A percentile compares a stretch with the other conserved stretches of the same genome.
Evolutionary conservation across 2,888 invertebrate genomes (phyloP).

Genomic region (Pecten maximus): DNA sequence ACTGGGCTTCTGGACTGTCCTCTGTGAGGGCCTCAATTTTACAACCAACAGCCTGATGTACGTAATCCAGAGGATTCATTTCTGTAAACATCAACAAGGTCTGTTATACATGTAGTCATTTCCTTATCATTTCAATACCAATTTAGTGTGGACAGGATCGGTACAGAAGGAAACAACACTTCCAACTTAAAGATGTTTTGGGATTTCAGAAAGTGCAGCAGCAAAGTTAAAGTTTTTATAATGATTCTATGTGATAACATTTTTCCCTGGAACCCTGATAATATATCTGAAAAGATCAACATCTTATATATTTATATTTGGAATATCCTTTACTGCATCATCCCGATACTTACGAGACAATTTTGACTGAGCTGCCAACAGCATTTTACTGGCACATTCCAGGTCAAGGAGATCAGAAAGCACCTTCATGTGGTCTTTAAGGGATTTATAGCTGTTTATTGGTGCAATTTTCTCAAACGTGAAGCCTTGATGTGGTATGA

Average conservation of each 20-base stretch:
- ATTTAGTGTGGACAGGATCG: too few species aligned
- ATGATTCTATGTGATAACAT: too few species aligned
- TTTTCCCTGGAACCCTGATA: too few species aligned
- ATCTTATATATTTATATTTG: too few species aligned
- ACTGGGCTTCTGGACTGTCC: conserved; percentile 82
- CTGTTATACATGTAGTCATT: too few species aligned
- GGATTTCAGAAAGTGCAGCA: too few species aligned
- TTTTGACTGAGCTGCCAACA: conserved; percentile 81
- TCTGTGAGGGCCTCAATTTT: conserved; percentile 81
- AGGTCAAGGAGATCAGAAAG: conserved; percentile 82
- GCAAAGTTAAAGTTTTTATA: too few species aligned
- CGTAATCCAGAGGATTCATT: conserved; percentile 83
- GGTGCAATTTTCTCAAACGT: conserved; percentile 82
- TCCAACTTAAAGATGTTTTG: too few species aligned
- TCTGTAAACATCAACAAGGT: conserved; percentile 68
- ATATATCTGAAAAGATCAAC: too few species aligned
- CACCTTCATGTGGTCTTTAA: conserved; percentile 78
- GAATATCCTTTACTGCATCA: neutral
- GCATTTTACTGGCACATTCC: conserved; percentile 82
- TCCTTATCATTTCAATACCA: too few species aligned
- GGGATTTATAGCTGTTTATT: conserved; percentile 74
- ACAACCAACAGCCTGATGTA: conserved; percentile 83
- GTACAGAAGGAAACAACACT: too few species aligned
- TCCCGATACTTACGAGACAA: conserved; percentile 71
- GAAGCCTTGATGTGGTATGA: conserved; percentile 83